Evolutionary conservation across 2,797 vertebrate genomes (phyloP).

Genomic region (Cheirogaleus major): DNA sequence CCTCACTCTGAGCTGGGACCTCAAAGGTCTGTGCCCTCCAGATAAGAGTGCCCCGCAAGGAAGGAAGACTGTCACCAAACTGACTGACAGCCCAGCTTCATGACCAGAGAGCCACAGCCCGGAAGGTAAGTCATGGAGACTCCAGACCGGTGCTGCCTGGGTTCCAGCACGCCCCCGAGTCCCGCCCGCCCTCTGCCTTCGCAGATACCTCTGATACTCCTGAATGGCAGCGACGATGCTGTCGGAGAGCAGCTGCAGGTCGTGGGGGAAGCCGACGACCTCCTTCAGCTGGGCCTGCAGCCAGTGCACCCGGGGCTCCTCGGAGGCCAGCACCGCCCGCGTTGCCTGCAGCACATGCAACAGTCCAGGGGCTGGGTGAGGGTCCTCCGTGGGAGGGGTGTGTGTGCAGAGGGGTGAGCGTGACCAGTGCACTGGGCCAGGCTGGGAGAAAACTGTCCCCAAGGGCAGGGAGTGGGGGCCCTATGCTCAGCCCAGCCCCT

Average conservation of each 20-base stretch:
- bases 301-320: conserved; percentile 89
- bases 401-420: accelerated
- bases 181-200: accelerated
- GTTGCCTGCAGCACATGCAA: conserved; percentile 85
- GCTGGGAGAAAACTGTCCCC: neutral
- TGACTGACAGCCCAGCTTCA: neutral
- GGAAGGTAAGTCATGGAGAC: accelerated
- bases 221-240: conserved; percentile 90
- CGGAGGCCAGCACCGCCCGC: conserved; percentile 85
- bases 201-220: conserved; percentile 92
- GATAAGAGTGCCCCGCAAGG: too few species aligned
- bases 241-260: conserved; percentile 88
- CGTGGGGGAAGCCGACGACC: conserved; percentile 89
- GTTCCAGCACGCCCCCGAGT: accelerated
- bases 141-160: neutral
- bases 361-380: accelerated
- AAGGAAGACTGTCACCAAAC: neutral
- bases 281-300: conserved; percentile 93
- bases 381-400: accelerated
- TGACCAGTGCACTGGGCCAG: neutral
- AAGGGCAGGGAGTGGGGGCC: accelerated
- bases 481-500: neutral
- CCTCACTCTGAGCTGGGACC: neutral
- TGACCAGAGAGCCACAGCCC: accelerated
- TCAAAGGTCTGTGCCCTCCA: accelerated